These are phyloP conservation scores for Gallinago jamesoni DNA, from an alignment of 2,113 vertebrate genomes.

Conservation along the genomic window DNA sequence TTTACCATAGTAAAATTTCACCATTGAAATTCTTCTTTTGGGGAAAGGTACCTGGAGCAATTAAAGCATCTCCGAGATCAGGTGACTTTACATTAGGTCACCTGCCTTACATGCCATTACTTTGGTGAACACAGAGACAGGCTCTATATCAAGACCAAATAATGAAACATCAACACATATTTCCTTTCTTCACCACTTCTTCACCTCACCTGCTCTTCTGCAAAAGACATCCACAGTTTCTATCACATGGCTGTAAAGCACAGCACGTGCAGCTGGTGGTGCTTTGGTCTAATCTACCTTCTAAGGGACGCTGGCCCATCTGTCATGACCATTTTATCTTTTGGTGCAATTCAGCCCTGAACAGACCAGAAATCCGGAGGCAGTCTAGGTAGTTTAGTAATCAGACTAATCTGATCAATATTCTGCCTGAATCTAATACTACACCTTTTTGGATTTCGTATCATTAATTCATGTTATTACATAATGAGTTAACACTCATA, in stretches of 20 bases:
- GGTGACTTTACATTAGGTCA: not conserved
- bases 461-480: not conserved
- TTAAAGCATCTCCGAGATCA: not conserved
- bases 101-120: not conserved
- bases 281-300: not conserved
- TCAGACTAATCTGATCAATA: not conserved
- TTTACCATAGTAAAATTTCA: not conserved
- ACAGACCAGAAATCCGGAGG: not conserved
- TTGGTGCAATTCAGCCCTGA: not conserved
- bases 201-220: not conserved
- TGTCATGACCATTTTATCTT: not conserved
- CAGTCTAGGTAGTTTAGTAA: not conserved
- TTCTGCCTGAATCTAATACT: not conserved
- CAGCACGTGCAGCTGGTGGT: not conserved
- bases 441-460: not conserved
- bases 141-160: not conserved
- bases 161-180: rapidly evolving
- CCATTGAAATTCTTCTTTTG: not conserved
- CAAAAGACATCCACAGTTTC: not conserved
- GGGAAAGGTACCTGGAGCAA: not conserved
- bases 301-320: not conserved
- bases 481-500: not conserved
- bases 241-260: not conserved
- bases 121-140: not conserved
- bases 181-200: not conserved